Evolutionary conservation across 2,113 vertebrate genomes (phyloP), one percentile per base, ranked within the genome.

Genomic region (Gobio gobio): DNA sequence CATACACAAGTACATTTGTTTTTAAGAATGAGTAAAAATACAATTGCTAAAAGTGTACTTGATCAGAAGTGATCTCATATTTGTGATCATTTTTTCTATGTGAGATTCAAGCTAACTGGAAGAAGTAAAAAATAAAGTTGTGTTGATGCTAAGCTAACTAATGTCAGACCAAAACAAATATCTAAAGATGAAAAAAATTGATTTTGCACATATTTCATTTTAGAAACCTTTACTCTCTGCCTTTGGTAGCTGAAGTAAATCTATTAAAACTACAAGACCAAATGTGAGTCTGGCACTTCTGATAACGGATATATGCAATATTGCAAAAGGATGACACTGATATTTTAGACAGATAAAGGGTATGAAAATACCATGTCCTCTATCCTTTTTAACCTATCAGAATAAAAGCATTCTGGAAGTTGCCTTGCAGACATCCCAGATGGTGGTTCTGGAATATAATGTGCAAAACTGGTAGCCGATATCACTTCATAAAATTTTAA

Each of bases 241-340:
- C 49, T 83, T 58, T 73, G 49, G 49, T 33, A 83, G 47, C 29
- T 43, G 22, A 10, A 82, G 66, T 58, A 83, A 72, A 33, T 82
- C 66, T 72, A 83, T 83, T 83, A 83, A 83, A 72, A 72, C 33
- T 43, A 36, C 64, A 83, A 51, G 33, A 83, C 29, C 66, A 72
- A 73, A 72, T 24, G 33, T 58, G 64, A 83, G 81, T 58, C 81
- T 83, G 81, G 47, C 22, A 83, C 47, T 72, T 70, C 81, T 82
- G 80, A 82, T 82, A 82, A 82, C 63, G 0, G 47, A 18, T 83
- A 83, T 83, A 66, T 73, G 66, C 33, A 58, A 83, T 43, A 58
- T 26, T 83, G 64, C 81, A 83, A 66, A 66, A 68, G 43, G 24
- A 83, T 56, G 49, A 83, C 64, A 83, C 64, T 73, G 81, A 83